Percentiles rank a stretch among this genome's conserved stretches.
Evolutionary conservation across 2,888 invertebrate genomes (phyloP).

Genomic region (Galeruca laticollis): DNA sequence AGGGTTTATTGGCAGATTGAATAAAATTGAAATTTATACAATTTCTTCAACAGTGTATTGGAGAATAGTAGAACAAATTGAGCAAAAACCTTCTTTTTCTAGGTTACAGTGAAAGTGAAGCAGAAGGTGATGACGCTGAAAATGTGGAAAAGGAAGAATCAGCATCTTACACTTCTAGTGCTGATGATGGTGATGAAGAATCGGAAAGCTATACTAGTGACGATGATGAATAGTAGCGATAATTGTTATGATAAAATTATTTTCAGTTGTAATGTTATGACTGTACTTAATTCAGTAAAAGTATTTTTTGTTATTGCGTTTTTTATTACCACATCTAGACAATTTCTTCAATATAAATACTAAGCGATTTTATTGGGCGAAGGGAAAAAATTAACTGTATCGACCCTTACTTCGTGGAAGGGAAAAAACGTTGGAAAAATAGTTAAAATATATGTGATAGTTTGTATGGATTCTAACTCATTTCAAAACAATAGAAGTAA

Average conservation of each 20-base stretch:
- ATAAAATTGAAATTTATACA: too few species aligned
- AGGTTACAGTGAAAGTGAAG: constrained; percentile 41
- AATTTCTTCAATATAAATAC: too few species aligned
- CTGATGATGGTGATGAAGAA: constrained; percentile 38
- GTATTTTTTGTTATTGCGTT: constrained; percentile 5
- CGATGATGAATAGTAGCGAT: constrained; percentile 24
- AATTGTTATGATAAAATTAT: constrained; percentile 8
- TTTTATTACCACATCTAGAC: neutral
- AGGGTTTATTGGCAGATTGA: too few species aligned
- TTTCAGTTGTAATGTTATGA: constrained; percentile 6
- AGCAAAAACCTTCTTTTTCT: neutral
- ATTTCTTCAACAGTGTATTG: too few species aligned
- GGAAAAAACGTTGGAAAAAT: too few species aligned
- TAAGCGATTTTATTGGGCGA: too few species aligned
- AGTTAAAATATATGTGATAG: too few species aligned
- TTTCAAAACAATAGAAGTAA: too few species aligned
- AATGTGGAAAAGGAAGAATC: constrained; percentile 23
- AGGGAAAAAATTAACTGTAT: too few species aligned
- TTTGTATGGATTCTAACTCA: too few species aligned
- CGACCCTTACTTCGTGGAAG: too few species aligned
- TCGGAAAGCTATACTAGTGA: constrained; percentile 30
- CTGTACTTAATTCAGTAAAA: constrained; percentile 16
- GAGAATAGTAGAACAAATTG: too few species aligned
- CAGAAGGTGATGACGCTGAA: constrained; percentile 43
- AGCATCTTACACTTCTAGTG: constrained; percentile 24